Conservation (phyloP, 1,140 invertebrate genomes). For the Heliothis virescens region DNA sequence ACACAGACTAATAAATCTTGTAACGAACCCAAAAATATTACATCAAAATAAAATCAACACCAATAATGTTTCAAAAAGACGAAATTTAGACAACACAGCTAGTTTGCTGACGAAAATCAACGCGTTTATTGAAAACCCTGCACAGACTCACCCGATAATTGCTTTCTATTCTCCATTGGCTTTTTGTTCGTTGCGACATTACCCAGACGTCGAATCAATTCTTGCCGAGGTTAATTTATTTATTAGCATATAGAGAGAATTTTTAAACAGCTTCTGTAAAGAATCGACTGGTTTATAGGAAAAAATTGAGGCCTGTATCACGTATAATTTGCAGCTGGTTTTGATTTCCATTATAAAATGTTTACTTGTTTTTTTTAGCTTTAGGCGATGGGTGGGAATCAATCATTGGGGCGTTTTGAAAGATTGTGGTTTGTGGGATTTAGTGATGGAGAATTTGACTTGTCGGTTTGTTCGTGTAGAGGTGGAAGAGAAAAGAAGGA, state of each 20-base stretch:
- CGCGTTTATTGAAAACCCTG: slow-evolving; percentile 49
- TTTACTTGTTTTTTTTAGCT: background rate
- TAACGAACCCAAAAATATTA: background rate
- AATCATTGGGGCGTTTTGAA: background rate
- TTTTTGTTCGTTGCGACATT: slow-evolving; percentile 58
- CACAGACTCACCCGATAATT: slow-evolving; percentile 60
- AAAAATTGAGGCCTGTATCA: slow-evolving; percentile 28
- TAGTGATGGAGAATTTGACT: background rate
- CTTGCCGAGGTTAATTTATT: slow-evolving; percentile 62
- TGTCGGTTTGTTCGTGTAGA: background rate
- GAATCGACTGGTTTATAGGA: slow-evolving; percentile 32
- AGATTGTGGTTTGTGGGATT: background rate
- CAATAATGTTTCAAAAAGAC: background rate
- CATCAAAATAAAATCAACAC: background rate
- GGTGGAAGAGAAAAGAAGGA: too few species aligned
- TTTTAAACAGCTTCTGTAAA: slow-evolving; percentile 54
- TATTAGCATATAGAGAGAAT: slow-evolving; percentile 73
- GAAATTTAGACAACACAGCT: slow-evolving; percentile 30
- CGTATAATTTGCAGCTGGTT: slow-evolving; percentile 24
- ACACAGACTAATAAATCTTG: background rate
- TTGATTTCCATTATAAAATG: slow-evolving; percentile 7
- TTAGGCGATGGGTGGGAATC: background rate
- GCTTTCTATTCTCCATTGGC: slow-evolving; percentile 56
- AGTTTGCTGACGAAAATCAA: slow-evolving; percentile 49
- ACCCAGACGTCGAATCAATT: slow-evolving; percentile 66